Evolutionary conservation across 2,113 vertebrate species (phyloP).

Genomic region (Ramphastos sulfuratus): DNA sequence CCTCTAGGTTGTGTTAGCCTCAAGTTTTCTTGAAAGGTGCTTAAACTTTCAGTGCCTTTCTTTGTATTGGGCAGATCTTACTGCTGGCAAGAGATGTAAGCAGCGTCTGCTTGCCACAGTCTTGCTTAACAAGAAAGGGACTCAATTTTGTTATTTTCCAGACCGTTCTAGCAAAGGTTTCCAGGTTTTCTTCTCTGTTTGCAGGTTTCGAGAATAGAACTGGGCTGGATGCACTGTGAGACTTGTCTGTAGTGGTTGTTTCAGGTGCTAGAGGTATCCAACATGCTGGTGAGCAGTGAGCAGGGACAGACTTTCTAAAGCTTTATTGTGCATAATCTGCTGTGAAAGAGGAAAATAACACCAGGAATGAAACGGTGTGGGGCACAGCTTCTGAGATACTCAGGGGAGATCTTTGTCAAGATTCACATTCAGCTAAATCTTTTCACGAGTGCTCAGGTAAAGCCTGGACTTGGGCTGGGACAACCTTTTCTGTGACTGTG

Average conservation of each 20-base stretch:
- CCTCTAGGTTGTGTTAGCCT: background rate
- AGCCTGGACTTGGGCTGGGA: background rate
- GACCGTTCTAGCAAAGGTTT: background rate
- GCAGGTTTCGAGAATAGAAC: background rate
- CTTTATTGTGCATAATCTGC: background rate
- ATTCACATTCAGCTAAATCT: background rate
- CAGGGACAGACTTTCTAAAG: background rate
- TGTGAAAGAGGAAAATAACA: background rate
- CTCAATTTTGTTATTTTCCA: background rate
- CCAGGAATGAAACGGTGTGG: background rate
- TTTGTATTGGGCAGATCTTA: background rate
- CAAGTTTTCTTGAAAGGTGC: background rate
- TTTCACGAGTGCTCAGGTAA: background rate
- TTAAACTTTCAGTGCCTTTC: background rate
- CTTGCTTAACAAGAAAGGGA: background rate
- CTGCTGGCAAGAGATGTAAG: background rate
- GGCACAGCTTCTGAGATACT: background rate
- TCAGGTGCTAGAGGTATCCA: background rate
- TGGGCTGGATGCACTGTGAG: background rate
- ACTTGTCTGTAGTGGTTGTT: background rate
- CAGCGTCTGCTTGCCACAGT: background rate
- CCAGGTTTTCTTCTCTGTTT: background rate
- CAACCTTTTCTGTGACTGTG: background rate
- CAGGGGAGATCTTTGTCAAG: background rate
- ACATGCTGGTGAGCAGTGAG: background rate